Percentiles rank a stretch among this genome's conserved stretches.
These are phyloP conservation scores for Zaprionus gabonicus DNA, from an alignment of 1,140 invertebrate species.

Conservation along the genomic window DNA sequence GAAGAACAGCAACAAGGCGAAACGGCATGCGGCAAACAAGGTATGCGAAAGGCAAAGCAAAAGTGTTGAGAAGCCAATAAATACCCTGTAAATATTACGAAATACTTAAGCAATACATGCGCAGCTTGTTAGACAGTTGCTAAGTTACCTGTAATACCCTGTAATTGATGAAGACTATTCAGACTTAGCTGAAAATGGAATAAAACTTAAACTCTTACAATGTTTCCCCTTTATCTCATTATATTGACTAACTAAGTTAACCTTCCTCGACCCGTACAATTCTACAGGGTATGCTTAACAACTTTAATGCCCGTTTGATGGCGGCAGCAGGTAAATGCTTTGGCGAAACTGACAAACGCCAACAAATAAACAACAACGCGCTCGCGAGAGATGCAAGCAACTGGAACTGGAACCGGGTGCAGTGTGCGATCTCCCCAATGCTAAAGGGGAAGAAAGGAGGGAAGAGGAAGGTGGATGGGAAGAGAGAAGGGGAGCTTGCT, in stretches of 20 bases:
- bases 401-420: constrained; percentile 48
- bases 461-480: rapidly evolving
- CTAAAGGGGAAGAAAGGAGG: background rate
- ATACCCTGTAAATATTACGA: background rate
- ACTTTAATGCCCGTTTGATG: constrained; percentile 58
- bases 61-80: background rate
- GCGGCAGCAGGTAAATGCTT: constrained; percentile 55
- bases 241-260: background rate
- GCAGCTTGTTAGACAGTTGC: too few species aligned
- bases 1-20: constrained; percentile 26
- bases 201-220: background rate
- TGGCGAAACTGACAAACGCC: constrained; percentile 39
- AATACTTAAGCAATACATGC: too few species aligned
- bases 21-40: constrained; percentile 57
- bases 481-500: background rate
- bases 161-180: background rate
- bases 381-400: constrained; percentile 28
- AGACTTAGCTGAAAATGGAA: too few species aligned
- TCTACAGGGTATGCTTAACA: constrained; percentile 34
- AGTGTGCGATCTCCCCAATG: constrained; percentile 27
- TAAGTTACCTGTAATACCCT: background rate
- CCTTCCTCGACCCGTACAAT: rapidly evolving
- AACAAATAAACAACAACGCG: constrained; percentile 10
- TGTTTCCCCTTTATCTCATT: background rate
- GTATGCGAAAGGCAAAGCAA: constrained; percentile 1